These are phyloP conservation scores for Apamea sordens DNA, from an alignment of 2,888 invertebrate species.

Conservation along the genomic window DNA sequence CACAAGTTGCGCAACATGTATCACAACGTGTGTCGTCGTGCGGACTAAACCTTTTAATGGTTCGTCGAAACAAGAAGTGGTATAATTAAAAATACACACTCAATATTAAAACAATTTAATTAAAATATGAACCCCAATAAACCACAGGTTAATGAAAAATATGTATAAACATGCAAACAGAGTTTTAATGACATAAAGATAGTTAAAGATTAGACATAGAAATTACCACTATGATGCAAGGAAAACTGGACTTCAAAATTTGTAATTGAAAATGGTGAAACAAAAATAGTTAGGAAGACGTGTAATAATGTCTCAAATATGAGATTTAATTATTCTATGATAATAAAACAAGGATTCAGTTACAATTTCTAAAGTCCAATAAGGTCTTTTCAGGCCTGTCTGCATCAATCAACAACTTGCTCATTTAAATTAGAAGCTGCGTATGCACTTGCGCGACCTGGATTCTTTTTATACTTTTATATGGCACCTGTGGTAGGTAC, in stretches of 20 bases:
- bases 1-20: slow-evolving; percentile 4
- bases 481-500: neutral
- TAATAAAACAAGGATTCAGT: neutral
- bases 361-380: slow-evolving; percentile 38
- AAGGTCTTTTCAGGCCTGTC: neutral
- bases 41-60: slow-evolving; percentile 4
- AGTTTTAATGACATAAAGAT: slow-evolving; percentile 16
- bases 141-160: slow-evolving; percentile 18
- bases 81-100: slow-evolving; percentile 27
- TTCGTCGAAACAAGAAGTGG: slow-evolving; percentile 3
- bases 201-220: slow-evolving; percentile 16
- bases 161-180: slow-evolving; percentile 53
- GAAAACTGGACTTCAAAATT: slow-evolving; percentile 25
- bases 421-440: neutral
- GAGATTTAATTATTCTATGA: neutral
- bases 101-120: slow-evolving; percentile 10
- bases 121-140: slow-evolving; percentile 4
- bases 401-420: slow-evolving; percentile 17
- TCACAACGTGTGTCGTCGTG: neutral
- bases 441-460: neutral
- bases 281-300: neutral
- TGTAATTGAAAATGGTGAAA: neutral
- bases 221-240: slow-evolving; percentile 27
- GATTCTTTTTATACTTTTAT: neutral
- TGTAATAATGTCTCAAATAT: neutral